Conservation (phyloP, 2,888 invertebrate genomes). For the Elegia similella region DNA sequence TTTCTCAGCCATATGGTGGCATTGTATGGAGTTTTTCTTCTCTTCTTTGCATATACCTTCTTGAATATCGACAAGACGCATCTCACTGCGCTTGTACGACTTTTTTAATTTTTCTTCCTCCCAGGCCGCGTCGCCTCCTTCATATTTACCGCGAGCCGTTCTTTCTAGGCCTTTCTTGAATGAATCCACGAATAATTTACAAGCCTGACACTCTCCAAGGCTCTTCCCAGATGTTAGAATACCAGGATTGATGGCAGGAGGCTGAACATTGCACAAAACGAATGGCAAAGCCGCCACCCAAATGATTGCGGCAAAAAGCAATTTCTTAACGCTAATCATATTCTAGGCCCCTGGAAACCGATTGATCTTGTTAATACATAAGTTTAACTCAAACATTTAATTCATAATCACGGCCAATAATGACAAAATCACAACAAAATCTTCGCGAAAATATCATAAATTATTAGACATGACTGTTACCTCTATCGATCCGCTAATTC, state of each 20-base stretch:
- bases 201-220: slow-evolving; percentile 90
- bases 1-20: slow-evolving; percentile 91
- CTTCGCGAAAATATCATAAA: neutral
- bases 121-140: slow-evolving; percentile 96
- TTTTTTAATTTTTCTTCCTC: slow-evolving; percentile 93
- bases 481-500: slow-evolving; percentile 4
- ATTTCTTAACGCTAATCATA: slow-evolving; percentile 39
- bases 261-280: slow-evolving; percentile 42
- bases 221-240: slow-evolving; percentile 61
- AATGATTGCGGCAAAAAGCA: slow-evolving; percentile 28
- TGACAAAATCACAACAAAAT: neutral
- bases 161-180: slow-evolving; percentile 90
- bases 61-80: slow-evolving; percentile 94
- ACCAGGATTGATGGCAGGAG: slow-evolving; percentile 48
- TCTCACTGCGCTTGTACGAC: slow-evolving; percentile 92
- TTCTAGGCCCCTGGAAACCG: slow-evolving; percentile 43
- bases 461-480: neutral
- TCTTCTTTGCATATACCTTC: slow-evolving; percentile 92
- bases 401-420: slow-evolving; percentile 25
- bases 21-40: slow-evolving; percentile 87
- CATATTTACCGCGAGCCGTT: slow-evolving; percentile 93
- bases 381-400: slow-evolving; percentile 26
- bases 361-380: slow-evolving; percentile 23
- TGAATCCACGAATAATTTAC: slow-evolving; percentile 87
- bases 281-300: slow-evolving; percentile 35